Percentiles rank a stretch among this genome's conserved stretches.
Conservation (phyloP, 2,888 invertebrate genomes). For the Ophion costatus region DNA sequence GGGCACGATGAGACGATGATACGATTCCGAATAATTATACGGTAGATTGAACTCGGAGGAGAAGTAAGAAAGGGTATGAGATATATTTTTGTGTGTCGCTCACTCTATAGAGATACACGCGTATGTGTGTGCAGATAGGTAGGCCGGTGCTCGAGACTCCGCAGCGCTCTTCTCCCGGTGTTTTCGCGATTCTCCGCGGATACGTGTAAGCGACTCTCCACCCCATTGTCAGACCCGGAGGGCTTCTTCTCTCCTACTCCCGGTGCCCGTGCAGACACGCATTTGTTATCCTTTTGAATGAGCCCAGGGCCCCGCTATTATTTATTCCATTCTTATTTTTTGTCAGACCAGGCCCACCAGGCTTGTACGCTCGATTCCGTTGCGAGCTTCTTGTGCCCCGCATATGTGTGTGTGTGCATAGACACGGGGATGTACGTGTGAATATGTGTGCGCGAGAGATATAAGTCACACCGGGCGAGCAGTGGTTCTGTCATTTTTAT, state of each 20-base stretch:
- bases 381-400: constrained; percentile 44
- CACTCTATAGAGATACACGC: background rate
- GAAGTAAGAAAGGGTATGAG: constrained; percentile 36
- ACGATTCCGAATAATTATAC: constrained; percentile 33
- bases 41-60: constrained; percentile 19
- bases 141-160: constrained; percentile 40
- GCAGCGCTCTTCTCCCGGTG: constrained; percentile 22
- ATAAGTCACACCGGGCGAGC: constrained; percentile 82
- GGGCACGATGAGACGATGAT: background rate
- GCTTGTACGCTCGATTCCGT: constrained; percentile 62
- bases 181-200: constrained; percentile 55
- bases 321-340: constrained; percentile 83
- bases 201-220: constrained; percentile 80
- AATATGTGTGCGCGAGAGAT: constrained; percentile 74
- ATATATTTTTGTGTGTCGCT: constrained; percentile 31
- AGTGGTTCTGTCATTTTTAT: constrained; percentile 83
- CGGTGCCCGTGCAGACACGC: constrained; percentile 80
- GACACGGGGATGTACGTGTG: constrained; percentile 77
- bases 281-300: constrained; percentile 83
- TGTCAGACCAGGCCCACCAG: constrained; percentile 75
- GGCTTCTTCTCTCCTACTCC: constrained; percentile 64
- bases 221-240: constrained; percentile 77
- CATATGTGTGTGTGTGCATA: constrained; percentile 5
- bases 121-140: constrained; percentile 31
- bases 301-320: constrained; percentile 80